Base-by-base conservation (phyloP, 2,113 vertebrate genomes). In the Solea solea region DNA sequence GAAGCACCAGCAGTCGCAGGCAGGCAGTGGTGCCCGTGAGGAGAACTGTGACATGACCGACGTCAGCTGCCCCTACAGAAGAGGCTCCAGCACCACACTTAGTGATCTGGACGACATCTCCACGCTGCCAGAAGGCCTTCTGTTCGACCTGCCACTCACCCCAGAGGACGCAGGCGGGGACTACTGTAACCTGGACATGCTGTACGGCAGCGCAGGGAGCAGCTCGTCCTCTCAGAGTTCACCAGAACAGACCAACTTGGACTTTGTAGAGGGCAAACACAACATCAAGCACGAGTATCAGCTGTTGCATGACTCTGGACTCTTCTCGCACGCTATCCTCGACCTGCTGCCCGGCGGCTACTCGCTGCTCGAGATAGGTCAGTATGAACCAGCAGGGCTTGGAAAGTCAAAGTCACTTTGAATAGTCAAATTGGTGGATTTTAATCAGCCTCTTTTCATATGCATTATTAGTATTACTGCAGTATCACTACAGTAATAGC, bases 1-100 rank as follows among this genome's bases (percentile, higher is more conserved):
- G 93, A 97, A 95, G 66, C 96, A 97, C 84, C 96, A 96, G 76
- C 95, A 95, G 89, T 94, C 88, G 58, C 96, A 95, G 89, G 25
- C 80, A 0, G 83, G 75, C 0, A 82, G 86, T 0, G 52, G 85
- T 0, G 54, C 59, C 16, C 0, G 72, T 13, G 94, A 95, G 27
- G 94, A 95, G 0, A 0, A 65, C 7, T 15, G 0, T 28, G 90
- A 94, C 87, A 71, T 86, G 80, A 75, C 0, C 34, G 89, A 80
- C 80, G 81, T 89, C 74, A 9, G 77, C 63, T 86, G 94, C 0
- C 78, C 92, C 72, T 96, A 94, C 89, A 95, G 94, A 72, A 92
- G 95, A 78, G 92, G 95, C 11, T 93, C 95, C 74, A 93, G 94
- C 81, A 82, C 92, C 0, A 89, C 93, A 0, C 89, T 96, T 68